Percentiles rank a stretch among this genome's conserved stretches.
These are phyloP conservation scores for Slavum lentiscoides DNA, from an alignment of 2,888 invertebrate genomes.

Conservation along the genomic window DNA sequence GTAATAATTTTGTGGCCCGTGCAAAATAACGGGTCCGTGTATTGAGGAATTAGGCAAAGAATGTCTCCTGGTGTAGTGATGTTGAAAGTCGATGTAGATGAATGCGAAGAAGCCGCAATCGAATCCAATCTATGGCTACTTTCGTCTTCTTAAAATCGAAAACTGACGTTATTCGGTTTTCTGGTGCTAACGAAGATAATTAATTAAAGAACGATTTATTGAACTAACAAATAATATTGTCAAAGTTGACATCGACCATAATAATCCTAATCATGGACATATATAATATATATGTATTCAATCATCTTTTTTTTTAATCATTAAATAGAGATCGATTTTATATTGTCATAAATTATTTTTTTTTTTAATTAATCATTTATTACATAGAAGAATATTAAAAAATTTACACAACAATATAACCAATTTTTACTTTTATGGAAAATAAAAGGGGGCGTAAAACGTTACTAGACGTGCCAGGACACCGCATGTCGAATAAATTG, in stretches of 20 bases:
- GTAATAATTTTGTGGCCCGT: slow-evolving; percentile 94
- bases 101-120: slow-evolving; percentile 78
- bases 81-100: slow-evolving; percentile 80
- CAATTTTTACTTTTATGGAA: slow-evolving; percentile 2
- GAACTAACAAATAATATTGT: slow-evolving; percentile 64
- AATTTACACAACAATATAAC: neutral
- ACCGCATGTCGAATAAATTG: too few species aligned
- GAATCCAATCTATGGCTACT: slow-evolving; percentile 87
- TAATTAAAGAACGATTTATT: slow-evolving; percentile 63
- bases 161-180: slow-evolving; percentile 70
- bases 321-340: slow-evolving; percentile 33
- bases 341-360: slow-evolving; percentile 28
- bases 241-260: slow-evolving; percentile 24
- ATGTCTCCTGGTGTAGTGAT: slow-evolving; percentile 61
- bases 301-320: slow-evolving; percentile 15
- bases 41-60: slow-evolving; percentile 65
- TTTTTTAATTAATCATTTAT: slow-evolving; percentile 16
- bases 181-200: slow-evolving; percentile 78
- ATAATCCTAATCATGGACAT: neutral
- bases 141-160: slow-evolving; percentile 81
- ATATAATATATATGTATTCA: slow-evolving; percentile 9
- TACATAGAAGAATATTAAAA: slow-evolving; percentile 6
- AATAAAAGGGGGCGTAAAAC: too few species aligned
- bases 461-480: too few species aligned
- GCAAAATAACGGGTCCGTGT: slow-evolving; percentile 84